Conservation (phyloP, 2,797 vertebrate genomes). For the Danio jaintianensis region DNA sequence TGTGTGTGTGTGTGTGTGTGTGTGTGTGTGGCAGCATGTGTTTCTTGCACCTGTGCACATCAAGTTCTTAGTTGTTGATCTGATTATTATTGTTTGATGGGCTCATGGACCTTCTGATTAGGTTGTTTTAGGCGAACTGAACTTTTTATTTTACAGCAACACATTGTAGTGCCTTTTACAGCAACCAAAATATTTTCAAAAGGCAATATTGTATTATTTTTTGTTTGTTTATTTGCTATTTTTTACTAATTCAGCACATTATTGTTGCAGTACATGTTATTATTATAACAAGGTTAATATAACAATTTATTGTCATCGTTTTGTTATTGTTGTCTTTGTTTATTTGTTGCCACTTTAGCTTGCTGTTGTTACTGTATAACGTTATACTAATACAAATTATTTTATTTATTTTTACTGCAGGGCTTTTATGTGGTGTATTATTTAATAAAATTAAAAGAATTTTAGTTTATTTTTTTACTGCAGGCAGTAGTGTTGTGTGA, state of each 20-base stretch:
- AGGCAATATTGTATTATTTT: not conserved
- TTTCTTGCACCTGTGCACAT: conserved; percentile 28
- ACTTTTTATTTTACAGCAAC: not conserved
- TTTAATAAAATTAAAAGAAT: no score
- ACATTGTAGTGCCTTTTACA: no score
- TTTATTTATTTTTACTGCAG: not conserved
- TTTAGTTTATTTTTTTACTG: not conserved
- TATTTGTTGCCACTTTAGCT: not conserved
- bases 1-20: not conserved
- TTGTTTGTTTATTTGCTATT: not conserved
- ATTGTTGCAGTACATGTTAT: no score
- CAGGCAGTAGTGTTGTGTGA: not conserved
- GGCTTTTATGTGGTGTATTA: not conserved
- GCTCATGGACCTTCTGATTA: not conserved
- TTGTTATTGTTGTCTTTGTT: not conserved
- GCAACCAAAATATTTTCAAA: no score
- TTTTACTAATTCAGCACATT: not conserved
- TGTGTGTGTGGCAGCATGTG: not conserved
- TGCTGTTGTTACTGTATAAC: not conserved
- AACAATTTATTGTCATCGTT: not conserved
- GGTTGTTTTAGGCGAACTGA: not conserved
- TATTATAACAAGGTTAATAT: not conserved
- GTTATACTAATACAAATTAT: not conserved
- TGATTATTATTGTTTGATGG: conserved; percentile 15
- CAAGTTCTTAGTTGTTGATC: not conserved